These are phyloP conservation scores for Apamea anceps DNA, from an alignment of 2,888 invertebrate genomes.

Conservation along the genomic window DNA sequence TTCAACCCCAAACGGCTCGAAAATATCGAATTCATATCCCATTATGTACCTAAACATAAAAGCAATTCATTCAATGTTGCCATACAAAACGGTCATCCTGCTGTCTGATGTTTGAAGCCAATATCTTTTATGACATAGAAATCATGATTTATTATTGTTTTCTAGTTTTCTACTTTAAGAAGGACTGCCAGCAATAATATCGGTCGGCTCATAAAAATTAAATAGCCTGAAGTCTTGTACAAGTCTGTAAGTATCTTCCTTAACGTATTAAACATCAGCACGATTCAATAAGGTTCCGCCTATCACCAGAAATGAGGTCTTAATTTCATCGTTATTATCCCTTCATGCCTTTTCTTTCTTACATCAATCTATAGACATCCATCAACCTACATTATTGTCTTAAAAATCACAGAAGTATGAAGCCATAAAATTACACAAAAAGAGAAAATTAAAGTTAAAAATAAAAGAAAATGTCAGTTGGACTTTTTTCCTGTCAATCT, in stretches of 20 bases:
- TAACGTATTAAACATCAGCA: neutral
- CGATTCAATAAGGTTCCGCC: neutral
- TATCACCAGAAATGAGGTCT: neutral
- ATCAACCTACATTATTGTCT: neutral
- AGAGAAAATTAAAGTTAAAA: neutral
- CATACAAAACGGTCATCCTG: neutral
- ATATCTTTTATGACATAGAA: neutral
- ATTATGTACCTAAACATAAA: neutral
- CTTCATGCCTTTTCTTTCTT: neutral
- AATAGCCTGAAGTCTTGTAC: neutral
- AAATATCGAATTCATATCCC: too few relatives aligned
- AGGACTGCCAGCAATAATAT: neutral
- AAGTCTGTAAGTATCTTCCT: neutral
- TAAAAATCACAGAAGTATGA: conserved; percentile 1
- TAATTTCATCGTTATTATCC: conserved; percentile 20
- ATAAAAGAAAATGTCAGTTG: neutral
- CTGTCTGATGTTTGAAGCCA: neutral
- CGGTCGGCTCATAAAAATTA: neutral
- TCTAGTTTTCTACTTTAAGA: neutral
- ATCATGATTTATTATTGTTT: neutral
- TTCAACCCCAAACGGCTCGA: too few relatives aligned
- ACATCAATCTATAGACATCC: too few relatives aligned
- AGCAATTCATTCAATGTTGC: neutral
- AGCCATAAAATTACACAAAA: conserved; percentile 1
- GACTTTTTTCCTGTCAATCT: conserved; percentile 66